Percentiles rank a stretch among this genome's conserved stretches.
These are phyloP conservation scores for Cygnus atratus DNA, from an alignment of 2,113 vertebrate genomes.

Conservation along the genomic window DNA sequence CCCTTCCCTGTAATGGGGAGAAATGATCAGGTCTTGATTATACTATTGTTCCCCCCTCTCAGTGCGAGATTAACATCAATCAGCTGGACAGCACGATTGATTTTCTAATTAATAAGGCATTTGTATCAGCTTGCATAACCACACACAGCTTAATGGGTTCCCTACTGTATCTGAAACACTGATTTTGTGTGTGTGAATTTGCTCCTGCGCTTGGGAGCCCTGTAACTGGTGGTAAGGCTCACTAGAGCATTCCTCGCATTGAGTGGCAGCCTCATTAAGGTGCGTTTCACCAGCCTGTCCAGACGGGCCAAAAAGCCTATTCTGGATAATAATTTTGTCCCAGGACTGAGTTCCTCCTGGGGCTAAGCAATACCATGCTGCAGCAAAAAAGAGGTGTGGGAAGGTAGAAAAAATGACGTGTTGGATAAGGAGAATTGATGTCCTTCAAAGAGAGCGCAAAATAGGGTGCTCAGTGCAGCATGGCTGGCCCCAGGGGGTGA, in stretches of 20 bases:
- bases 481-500: not conserved
- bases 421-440: not conserved
- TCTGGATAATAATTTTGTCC: not conserved
- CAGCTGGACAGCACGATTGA: constrained; percentile 75
- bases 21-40: constrained; percentile 76
- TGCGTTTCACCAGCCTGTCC: not conserved
- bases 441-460: not conserved
- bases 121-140: constrained; percentile 71
- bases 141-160: constrained; percentile 65
- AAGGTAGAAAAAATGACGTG: not conserved
- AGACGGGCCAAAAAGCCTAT: not conserved
- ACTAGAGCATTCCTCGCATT: not conserved
- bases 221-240: not conserved
- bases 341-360: not conserved
- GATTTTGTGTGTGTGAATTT: constrained; percentile 59
- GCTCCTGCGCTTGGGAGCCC: not conserved
- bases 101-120: constrained; percentile 81
- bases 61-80: constrained; percentile 69
- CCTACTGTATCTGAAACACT: constrained; percentile 62
- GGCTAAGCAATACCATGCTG: not conserved
- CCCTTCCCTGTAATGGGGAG: constrained; percentile 72
- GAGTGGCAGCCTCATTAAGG: not conserved
- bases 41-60: constrained; percentile 65
- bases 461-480: fast-evolving
- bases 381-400: not conserved